Base-by-base conservation (phyloP, 2,797 vertebrate species). In the Thunnus albacares region DNA sequence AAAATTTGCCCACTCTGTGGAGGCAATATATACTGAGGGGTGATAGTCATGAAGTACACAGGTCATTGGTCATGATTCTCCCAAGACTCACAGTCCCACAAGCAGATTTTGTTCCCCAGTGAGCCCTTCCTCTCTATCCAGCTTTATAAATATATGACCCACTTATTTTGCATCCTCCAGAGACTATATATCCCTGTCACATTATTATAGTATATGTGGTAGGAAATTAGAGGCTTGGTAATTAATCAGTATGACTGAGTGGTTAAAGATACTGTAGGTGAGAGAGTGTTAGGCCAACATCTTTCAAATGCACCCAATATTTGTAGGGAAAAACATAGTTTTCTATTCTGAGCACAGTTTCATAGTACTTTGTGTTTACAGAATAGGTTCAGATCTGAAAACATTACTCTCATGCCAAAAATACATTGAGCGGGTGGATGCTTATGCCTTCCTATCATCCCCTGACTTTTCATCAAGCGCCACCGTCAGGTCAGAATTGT, bases 51-150 rank as follows among this genome's bases (percentile, higher is more conserved):
- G 18, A 66, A 76, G 56, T 72, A 12, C 4, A 30, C 57, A 85
- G 77, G 81, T 92, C 88, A 79, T 78, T 17, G 81, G 84, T 85
- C 87, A 78, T 1, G 33, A 80, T 71, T 88, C 84, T 88, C 86
- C 81, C 80, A 84, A 80, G 85, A 62, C 72, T 71, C 33, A 49
- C 47, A 38, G 15, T 83, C 75, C 41, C 79, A 69, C 53, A 61
- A 45, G 67, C 26, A 52, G 28, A 47, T 55, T 57, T 60, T 47
- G 17, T 38, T 57, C 65, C 47, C 75, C 53, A 15, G 49, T 73
- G 75, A 80, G 71, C 70, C 57, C 67, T 30, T 59, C 75, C 20
- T 77, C 75, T 20, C n/a, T 9, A 2, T 66, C 45, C 55, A 12
- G 30, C 56, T 57, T 61, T 76, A 72, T 68, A 78, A 78, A 84